phyloP scores from a whole-genome alignment of 2,888 invertebrate species.

The Anodontia alba region DNA sequence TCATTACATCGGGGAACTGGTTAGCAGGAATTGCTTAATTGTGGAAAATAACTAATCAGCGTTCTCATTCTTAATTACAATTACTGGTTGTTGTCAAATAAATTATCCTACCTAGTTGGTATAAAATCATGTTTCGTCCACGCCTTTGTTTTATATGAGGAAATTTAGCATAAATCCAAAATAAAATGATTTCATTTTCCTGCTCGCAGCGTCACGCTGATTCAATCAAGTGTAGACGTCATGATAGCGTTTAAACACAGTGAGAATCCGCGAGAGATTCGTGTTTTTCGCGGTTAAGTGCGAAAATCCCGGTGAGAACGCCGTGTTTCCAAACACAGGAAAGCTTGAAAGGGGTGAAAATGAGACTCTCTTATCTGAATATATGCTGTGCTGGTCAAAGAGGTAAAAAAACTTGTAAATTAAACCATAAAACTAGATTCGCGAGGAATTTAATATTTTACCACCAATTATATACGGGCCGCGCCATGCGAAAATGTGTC shows the following conservation, averaged over 20 bases:
- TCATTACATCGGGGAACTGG: too few relatives aligned
- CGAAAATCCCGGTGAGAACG: neutral
- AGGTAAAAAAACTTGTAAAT: conserved; percentile 1
- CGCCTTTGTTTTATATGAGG: too few relatives aligned
- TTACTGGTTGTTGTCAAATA: too few relatives aligned
- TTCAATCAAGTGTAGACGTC: conserved; percentile 12
- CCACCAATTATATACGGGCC: too few relatives aligned
- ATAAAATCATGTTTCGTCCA: too few relatives aligned
- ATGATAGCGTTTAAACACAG: conserved; percentile 10
- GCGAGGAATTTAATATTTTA: too few relatives aligned
- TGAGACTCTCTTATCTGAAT: neutral
- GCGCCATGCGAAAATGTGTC: too few relatives aligned
- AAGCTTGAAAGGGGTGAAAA: neutral
- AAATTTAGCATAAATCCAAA: neutral
- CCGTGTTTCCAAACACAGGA: neutral
- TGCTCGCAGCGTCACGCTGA: conserved; percentile 7
- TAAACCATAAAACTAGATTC: neutral
- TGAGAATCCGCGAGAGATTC: conserved; percentile 12
- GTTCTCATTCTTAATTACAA: too few relatives aligned
- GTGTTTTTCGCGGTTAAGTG: conserved; percentile 3
- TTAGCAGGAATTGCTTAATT: too few relatives aligned
- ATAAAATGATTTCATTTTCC: neutral
- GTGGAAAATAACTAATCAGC: too few relatives aligned
- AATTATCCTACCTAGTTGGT: too few relatives aligned
- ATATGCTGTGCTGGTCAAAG: neutral